Evolutionary conservation across 1,140 invertebrate genomes (phyloP).

Genomic region (Maconellicoccus hirsutus): DNA sequence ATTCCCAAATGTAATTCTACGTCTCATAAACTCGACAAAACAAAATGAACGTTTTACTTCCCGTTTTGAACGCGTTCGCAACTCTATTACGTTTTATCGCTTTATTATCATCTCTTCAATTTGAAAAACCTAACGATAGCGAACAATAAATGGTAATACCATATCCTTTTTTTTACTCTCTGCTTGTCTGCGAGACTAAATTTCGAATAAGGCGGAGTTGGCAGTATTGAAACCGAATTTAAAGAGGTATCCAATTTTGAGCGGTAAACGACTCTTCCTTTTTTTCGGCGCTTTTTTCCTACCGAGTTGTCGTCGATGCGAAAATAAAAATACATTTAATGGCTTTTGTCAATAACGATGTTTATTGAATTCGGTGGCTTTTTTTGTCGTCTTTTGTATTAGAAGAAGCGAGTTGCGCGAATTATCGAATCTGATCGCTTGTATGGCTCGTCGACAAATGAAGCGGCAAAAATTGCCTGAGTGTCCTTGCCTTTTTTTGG

Average conservation of each 20-base stretch:
- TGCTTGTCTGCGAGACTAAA: neutral
- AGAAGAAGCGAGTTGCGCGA: no score
- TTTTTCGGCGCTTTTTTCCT: no score
- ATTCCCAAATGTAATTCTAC: conserved; percentile 21
- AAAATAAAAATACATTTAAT: neutral
- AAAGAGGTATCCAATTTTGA: conserved; percentile 5
- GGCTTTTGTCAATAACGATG: conserved; percentile 9
- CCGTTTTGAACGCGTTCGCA: neutral
- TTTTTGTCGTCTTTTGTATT: no score
- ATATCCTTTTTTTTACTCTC: neutral
- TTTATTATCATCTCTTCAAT: conserved; percentile 22
- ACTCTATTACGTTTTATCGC: conserved; percentile 17
- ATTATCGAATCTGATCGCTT: no score
- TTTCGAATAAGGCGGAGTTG: neutral
- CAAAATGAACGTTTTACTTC: conserved; percentile 16
- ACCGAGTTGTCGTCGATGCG: no score
- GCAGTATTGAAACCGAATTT: conserved; percentile 4
- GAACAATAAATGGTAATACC: conserved; percentile 12
- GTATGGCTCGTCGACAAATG: no score
- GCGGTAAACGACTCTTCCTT: neutral
- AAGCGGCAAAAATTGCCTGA: no score
- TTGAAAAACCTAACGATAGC: conserved; percentile 14
- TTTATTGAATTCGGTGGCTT: neutral
- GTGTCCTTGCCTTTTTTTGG: no score
- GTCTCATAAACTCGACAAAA: conserved; percentile 20